Evolutionary conservation across 2,113 vertebrate species (phyloP).

Genomic region (Oreamnos americanus): DNA sequence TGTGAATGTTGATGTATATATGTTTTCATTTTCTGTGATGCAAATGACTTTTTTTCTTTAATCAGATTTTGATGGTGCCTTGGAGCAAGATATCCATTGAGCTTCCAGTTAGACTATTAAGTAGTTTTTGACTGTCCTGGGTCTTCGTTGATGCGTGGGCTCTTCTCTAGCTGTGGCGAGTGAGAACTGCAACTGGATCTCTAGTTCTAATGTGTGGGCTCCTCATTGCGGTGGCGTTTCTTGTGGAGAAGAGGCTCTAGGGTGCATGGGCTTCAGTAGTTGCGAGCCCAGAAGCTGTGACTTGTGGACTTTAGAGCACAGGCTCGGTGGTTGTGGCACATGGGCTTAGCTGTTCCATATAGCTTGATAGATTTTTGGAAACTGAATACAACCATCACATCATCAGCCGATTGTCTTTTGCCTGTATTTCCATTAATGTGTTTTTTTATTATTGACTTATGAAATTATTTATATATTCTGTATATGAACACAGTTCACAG

Average conservation of each 20-base stretch:
- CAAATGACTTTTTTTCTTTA: neutral
- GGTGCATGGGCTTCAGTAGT: neutral
- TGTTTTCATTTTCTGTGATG: neutral
- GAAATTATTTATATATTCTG: neutral
- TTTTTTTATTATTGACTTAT: neutral
- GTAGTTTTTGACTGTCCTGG: neutral
- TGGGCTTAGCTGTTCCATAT: neutral
- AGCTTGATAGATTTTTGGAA: neutral
- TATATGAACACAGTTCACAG: neutral
- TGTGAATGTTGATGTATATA: neutral
- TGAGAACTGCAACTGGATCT: neutral
- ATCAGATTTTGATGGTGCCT: neutral
- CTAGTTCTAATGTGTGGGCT: neutral
- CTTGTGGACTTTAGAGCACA: neutral
- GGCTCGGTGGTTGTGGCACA: neutral
- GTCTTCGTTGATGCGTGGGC: accelerated
- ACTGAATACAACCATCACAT: neutral
- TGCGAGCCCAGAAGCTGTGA: neutral
- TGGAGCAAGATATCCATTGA: neutral
- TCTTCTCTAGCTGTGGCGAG: neutral
- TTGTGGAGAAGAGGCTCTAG: neutral
- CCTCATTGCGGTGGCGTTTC: accelerated
- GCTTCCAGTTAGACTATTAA: neutral
- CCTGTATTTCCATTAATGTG: neutral
- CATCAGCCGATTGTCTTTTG: neutral